Percentiles rank a stretch among this genome's conserved stretches.
Conservation (phyloP, 2,888 invertebrate genomes). For the Cryptus armator region DNA sequence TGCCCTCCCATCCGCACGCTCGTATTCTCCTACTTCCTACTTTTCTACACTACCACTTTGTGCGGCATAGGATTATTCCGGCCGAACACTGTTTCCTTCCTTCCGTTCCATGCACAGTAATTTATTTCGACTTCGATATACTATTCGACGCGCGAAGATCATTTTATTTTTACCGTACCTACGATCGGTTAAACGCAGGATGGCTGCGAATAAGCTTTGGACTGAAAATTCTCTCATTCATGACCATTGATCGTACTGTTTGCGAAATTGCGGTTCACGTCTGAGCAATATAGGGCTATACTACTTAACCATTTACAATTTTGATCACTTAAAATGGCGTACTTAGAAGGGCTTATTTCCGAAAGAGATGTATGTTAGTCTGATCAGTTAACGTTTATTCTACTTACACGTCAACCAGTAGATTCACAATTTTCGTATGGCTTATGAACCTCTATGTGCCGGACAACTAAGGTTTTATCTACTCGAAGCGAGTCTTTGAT, state of each 20-base stretch:
- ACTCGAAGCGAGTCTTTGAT: slow-evolving; percentile 1
- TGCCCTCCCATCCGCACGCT: not conserved
- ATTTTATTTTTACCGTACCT: not conserved
- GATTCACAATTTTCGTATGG: not conserved
- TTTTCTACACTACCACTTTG: slow-evolving; percentile 24
- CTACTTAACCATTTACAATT: not conserved
- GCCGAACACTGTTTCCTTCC: slow-evolving; percentile 12
- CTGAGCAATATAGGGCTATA: not conserved
- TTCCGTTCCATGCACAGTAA: slow-evolving; percentile 16
- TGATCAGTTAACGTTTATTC: not conserved
- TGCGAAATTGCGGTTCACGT: not conserved
- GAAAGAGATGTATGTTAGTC: not conserved
- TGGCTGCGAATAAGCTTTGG: not conserved
- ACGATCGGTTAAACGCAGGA: not conserved
- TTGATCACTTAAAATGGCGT: not conserved
- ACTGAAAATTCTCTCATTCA: not conserved
- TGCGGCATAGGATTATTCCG: slow-evolving; percentile 28
- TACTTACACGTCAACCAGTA: not conserved
- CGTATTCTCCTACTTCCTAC: slow-evolving; percentile 19
- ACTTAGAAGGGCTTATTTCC: not conserved
- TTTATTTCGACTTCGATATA: slow-evolving; percentile 3
- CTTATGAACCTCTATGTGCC: not conserved
- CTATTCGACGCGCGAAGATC: not conserved
- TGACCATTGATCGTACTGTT: not conserved
- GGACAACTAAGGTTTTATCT: slow-evolving; percentile 15